Evolutionary conservation across 2,888 invertebrate species (phyloP), one percentile per base, ranked within the genome.

Genomic region (Prostheceraeus crozeri): DNA sequence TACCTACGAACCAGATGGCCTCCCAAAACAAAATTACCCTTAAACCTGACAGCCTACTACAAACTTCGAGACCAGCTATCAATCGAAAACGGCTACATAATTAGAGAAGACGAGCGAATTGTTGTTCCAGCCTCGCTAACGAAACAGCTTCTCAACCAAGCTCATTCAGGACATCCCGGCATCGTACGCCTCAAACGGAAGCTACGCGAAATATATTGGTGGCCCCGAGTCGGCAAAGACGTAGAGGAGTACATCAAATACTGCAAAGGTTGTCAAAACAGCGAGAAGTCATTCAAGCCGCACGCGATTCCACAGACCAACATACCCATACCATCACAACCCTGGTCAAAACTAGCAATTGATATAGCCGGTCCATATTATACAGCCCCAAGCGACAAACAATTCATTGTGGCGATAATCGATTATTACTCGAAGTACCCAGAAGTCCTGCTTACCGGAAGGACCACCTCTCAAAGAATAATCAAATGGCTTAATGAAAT

Each of bases 281-380:
- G 48, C 14, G 46, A 16, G 3, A 55, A 55, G 19, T n/a, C 6
- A 4, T 23, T 36, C 52, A 55, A 55, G n/a, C 21, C 48, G 3
- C 14, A 23, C 3, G 4, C 3, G 11, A 48, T 48, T 48, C 48
- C 48, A 4, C 4, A 4, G 27, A 21, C 4, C n/a, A 19, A 4
- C 23, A 10, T 16, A 6, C 11, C 23, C 6, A 21, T 21, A n/a
- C 55, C 51, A 19, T 28, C 27, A n/a, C 11, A 16, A 6, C 54
- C 54, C 3, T 54, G 55, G 55, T 55, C 55, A 4, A 55, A 55
- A 23, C 14, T 55, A n/a, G 55, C 45, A 1, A 55, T 55, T 3
- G 55, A 55, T 23, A 55, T 52, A n/a, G 36, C 14, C 16, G 33
- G 48, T n/a, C n/a, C n/a, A n/a, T n/a, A n/a, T n/a, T n/a, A n/a